These are phyloP conservation scores for Pollenia griseotomentosa DNA, from an alignment of 2,888 invertebrate species.

Conservation along the genomic window DNA sequence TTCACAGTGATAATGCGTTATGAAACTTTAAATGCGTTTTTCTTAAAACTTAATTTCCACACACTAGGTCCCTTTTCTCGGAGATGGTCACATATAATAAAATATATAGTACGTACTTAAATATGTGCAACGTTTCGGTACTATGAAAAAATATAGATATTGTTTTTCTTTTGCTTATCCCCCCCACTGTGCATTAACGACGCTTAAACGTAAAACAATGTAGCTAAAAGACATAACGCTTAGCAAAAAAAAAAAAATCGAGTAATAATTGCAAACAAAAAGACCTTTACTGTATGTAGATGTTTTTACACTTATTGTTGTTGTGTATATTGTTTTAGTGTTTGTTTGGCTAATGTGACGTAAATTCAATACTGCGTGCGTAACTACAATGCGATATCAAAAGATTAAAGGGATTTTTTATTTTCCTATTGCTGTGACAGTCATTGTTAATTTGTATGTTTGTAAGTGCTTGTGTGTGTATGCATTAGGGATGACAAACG, in stretches of 20 bases:
- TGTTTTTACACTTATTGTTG: not conserved
- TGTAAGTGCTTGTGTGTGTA: too few relatives aligned
- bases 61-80: too few relatives aligned
- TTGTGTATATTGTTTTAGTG: not conserved
- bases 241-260: not conserved
- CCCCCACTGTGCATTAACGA: not conserved
- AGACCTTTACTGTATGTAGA: not conserved
- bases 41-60: too few relatives aligned
- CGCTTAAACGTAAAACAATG: not conserved
- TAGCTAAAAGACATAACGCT: not conserved
- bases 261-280: not conserved
- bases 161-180: not conserved
- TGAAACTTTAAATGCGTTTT: too few relatives aligned
- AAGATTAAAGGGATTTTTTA: constrained; percentile 49
- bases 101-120: too few relatives aligned
- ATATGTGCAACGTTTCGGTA: too few relatives aligned
- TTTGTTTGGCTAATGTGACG: constrained; percentile 48
- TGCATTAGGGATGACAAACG: too few relatives aligned
- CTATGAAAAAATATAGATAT: too few relatives aligned
- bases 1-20: too few relatives aligned
- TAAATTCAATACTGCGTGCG: constrained; percentile 47
- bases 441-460: not conserved
- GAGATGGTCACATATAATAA: too few relatives aligned
- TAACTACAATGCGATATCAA: constrained; percentile 41
- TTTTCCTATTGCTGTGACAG: constrained; percentile 14